A percentile compares a stretch with the other conserved stretches of the same genome.
Conservation (phyloP, 2,797 vertebrate genomes). For the Astyanax mexicanus region DNA sequence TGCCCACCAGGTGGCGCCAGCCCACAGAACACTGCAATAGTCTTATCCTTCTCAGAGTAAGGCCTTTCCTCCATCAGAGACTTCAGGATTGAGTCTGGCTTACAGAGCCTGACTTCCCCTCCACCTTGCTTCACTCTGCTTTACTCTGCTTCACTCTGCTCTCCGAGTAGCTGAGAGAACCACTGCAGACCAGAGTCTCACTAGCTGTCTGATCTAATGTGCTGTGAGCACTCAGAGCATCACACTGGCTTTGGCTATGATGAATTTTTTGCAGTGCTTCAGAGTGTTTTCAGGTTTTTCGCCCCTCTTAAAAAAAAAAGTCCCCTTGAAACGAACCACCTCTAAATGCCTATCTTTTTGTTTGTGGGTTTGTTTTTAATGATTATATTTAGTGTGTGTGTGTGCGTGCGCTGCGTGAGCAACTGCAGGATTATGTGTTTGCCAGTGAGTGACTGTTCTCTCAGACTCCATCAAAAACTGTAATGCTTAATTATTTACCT, state of each 20-base stretch:
- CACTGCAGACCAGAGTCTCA: neutral
- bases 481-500: neutral
- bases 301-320: neutral
- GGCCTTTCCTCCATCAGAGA: constrained; percentile 74
- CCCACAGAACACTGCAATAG: constrained; percentile 61
- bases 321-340: neutral
- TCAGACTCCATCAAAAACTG: neutral
- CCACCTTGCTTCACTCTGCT: constrained; percentile 13
- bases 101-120: neutral
- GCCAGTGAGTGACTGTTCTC: neutral
- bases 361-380: constrained; percentile 28
- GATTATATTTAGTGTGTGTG: neutral
- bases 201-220: constrained; percentile 3
- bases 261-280: neutral
- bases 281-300: neutral
- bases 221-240: neutral
- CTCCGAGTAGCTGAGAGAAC: neutral
- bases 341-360: constrained; percentile 27
- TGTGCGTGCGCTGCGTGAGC: constrained; percentile 9
- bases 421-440: neutral
- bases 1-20: constrained; percentile 57
- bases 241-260: neutral
- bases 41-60: constrained; percentile 59
- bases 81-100: constrained; percentile 60
- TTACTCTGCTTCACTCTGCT: constrained; percentile 12